phyloP scores from a whole-genome alignment of 2,113 vertebrate species.

The Gavialis gangeticus region DNA sequence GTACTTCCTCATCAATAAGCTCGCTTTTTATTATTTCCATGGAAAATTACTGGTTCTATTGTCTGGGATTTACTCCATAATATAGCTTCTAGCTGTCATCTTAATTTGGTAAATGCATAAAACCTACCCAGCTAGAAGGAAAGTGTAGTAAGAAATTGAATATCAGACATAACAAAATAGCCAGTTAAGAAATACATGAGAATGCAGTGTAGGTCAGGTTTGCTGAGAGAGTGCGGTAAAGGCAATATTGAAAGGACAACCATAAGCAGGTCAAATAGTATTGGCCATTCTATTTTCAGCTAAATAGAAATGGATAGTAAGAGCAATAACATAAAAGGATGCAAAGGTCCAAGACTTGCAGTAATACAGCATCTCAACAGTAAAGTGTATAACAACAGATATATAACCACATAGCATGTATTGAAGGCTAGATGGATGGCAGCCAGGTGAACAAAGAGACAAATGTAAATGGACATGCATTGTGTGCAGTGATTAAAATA shows the following conservation, averaged over 20 bases:
- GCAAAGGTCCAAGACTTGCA: not conserved
- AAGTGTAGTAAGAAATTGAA: not conserved
- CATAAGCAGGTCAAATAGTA: accelerated
- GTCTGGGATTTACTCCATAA: conserved; percentile 5
- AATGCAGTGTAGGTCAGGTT: not conserved
- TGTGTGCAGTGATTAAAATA: not conserved
- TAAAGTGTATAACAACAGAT: not conserved
- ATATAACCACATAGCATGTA: not conserved
- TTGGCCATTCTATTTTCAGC: not conserved
- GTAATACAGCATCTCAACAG: not conserved
- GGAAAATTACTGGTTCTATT: not conserved
- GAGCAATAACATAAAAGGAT: not conserved
- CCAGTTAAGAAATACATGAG: conserved; percentile 6
- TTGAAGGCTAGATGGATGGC: not conserved
- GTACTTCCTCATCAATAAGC: not conserved
- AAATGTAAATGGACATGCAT: not conserved
- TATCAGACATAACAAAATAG: not conserved
- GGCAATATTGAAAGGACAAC: not conserved
- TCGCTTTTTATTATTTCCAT: not conserved
- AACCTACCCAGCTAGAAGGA: conserved; percentile 24
- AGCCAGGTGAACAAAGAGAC: not conserved
- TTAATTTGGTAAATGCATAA: not conserved
- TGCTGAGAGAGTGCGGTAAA: not conserved
- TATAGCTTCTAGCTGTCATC: not conserved
- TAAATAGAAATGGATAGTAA: not conserved